Base-by-base conservation (phyloP, 2,888 invertebrate genomes). In the Carabus problematicus region DNA sequence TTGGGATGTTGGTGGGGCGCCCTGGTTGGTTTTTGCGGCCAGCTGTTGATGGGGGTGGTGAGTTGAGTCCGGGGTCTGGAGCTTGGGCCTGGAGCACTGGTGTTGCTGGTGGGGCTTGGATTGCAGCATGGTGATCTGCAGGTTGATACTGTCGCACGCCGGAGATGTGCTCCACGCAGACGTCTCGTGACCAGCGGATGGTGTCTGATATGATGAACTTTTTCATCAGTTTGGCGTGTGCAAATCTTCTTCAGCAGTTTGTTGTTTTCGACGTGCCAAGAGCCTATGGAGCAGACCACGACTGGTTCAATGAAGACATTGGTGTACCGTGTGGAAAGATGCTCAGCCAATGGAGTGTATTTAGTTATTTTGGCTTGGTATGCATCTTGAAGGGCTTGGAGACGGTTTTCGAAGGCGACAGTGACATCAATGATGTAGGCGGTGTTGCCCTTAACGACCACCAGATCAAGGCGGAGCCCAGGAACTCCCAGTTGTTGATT, bases 261-360 rank as follows among this genome's bases (percentile, higher is more conserved):
- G 9, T 42, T 9, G 42, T 42, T 42, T 8, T 9, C 8, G 8
- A 9, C 9, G 42, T 8, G 9, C 42, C 42, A 42, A 8, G 42
- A 8, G 8, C 42, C 42, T 9, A 42, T 8, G 8, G 42, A 42
- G 9, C 42, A 8, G 8, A 42, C 8, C 9, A 42, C 8, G 9
- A 9, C 9, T 8, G 42, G 8, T 42, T 8, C 42, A 9, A 8
- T 42, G 8, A 8, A 8, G 9, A 42, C 8, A 9, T 42, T 8
- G 42, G 8, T 42, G 8, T 42, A 8, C 42, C 8, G 42, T 8
- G 9, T 42, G 42, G 42, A 8, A 42, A 42, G 8, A 42, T 8
- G 42, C 42, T n/a, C n/a, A n/a, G n/a, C n/a, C n/a, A n/a, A n/a
- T n/a, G 42, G 42, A 42, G 42, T 9, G 42, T 42, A 42, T 42